Evolutionary conservation across 2,888 invertebrate species (phyloP), one percentile per base, ranked within the genome.

Genomic region (Lochmaea capreae): DNA sequence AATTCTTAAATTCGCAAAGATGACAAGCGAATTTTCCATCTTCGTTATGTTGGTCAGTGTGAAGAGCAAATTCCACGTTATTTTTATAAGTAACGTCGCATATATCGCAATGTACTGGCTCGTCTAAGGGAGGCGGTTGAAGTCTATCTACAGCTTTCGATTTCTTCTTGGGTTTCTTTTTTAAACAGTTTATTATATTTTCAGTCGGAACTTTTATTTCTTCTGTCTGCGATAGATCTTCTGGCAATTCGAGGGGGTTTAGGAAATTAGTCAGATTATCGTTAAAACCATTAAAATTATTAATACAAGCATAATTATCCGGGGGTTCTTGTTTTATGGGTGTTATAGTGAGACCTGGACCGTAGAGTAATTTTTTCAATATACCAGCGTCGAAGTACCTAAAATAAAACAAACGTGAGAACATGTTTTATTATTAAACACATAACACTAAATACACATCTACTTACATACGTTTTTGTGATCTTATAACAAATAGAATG

Each of bases 91-190:
- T 84, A 62, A 79, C 78, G 66, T 85, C 83, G 74, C 86, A 86
- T 33, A 82, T 76, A 54, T 85, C 84, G 76, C 86, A 86, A 52
- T 84, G 81, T 12, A 83, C 85, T 76, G 81, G 87, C 82, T 83
- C 87, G 80, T 69, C 85, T 83, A 68, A 83, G 9, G 79, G 80
- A 26, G 77, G 77, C 14, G 77, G 76, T 3, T 71, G 74, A 22
- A 46, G 68, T 73, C 65, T 72, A 10, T 75, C 77, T 72, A 65
- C 75, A 58, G 67, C 16, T 61, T 75, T 71, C 0, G 73, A 11
- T 74, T 73, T 75, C 22, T 66, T 78, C 46, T 75, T 78, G 58
- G 58, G 73, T 11, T 65, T 73, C 52, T 67, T 65, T 71, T 77
- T 75, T 43, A 81, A 67, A 57, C 79, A 81, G 12, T 77, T 77